Evolutionary conservation across 1,140 invertebrate species (phyloP), one percentile per base, ranked within the genome.

Genomic region (Theocolax elegans): DNA sequence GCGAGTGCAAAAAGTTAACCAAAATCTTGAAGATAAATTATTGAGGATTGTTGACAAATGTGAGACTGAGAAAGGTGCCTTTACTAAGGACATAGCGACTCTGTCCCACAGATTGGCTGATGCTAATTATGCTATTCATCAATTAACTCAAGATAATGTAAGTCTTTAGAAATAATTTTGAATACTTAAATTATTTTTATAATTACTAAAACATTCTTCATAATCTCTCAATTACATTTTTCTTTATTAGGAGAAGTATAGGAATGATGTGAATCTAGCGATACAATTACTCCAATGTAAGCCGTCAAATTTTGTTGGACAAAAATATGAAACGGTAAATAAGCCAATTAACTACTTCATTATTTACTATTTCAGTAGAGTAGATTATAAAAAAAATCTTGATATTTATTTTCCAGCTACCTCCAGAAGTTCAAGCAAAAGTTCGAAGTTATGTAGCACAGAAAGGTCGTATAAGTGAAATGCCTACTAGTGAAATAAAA

Each of bases 251-350:
- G 95, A 97, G 80, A 90, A 94, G 76, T 97, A 97, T 85, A 92
- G 95, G 86, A 95, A 93, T 84, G 97, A 98, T 85, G 95, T 97
- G 77, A 96, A 94, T 84, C 86, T 97, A 82, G 96, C 96, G 56
- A 96, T 97, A 74, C 95, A 97, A 86, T 87, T 98, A 72, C 86
- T 98, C 25, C 96, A 98, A 80, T 97, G 95, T 83, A 97, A 97
- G 83, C 96, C 96, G 73, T 94, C 94, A 62, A 95, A 95, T 87
- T 98, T 97, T 90, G 92, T 97, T 65, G 91, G 95, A 54, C 96
- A 97, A 78, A 95, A 94, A 86, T 90, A 96, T 80, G 94, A 95
- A 82, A 91, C 92, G 79, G 96, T 97, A 90, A 92, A 92, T 88
- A 67, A 48, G 46, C 56, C 60, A 72, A 49, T 6, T 6, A 35